Conservation (phyloP, 1,140 invertebrate genomes). For the Eumeta japonica region DNA sequence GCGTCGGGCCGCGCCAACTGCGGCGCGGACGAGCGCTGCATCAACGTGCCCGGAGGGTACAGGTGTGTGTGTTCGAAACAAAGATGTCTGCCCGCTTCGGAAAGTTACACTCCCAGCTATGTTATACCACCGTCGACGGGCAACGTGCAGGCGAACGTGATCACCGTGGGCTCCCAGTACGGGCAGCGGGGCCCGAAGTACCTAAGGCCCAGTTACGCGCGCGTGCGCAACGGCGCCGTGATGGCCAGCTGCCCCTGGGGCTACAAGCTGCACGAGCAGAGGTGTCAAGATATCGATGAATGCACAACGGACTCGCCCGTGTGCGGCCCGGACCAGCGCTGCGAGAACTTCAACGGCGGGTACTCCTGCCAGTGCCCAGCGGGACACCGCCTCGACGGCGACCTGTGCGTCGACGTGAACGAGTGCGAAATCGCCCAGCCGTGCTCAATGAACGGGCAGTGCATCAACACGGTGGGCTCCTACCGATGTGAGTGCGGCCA, state of each 20-base stretch:
- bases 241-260: constrained; percentile 40
- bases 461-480: constrained; percentile 79
- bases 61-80: constrained; percentile 24
- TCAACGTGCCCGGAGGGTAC: constrained; percentile 39
- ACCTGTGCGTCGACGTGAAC: constrained; percentile 83
- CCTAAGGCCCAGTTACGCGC: constrained; percentile 23
- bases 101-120: neutral
- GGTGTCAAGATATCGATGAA: constrained; percentile 65
- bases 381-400: constrained; percentile 64
- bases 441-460: constrained; percentile 62
- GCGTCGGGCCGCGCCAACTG: constrained; percentile 65
- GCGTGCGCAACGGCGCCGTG: constrained; percentile 25
- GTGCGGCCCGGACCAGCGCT: constrained; percentile 69
- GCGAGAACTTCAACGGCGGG: constrained; percentile 73
- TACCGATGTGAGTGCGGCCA: constrained; percentile 77
- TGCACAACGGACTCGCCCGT: constrained; percentile 64
- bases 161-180: constrained; percentile 44
- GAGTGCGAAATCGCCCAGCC: constrained; percentile 77
- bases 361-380: constrained; percentile 73
- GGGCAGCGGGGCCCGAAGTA: constrained; percentile 30
- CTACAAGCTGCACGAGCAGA: constrained; percentile 11
- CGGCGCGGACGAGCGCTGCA: constrained; percentile 29
- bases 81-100: neutral
- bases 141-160: no score
- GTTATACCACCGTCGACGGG: neutral